Evolutionary conservation across 2,888 invertebrate species (phyloP).

Genomic region (Flexamia atlantica): DNA sequence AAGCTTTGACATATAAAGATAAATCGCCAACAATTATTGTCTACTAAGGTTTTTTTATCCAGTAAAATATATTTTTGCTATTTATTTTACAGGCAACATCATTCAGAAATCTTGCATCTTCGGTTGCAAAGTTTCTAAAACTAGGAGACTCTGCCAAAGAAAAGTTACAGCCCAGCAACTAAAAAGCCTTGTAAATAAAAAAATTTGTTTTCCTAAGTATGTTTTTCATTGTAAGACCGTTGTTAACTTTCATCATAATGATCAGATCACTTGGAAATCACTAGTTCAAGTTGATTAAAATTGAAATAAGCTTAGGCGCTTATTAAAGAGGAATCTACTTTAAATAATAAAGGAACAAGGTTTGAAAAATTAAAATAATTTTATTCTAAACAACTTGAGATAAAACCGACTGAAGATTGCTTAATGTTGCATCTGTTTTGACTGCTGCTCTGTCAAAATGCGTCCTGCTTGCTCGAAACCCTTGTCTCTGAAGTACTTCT

Average conservation of each 20-base stretch:
- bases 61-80: background rate
- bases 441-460: constrained; percentile 71
- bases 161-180: constrained; percentile 9
- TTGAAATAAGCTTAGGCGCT: too few relatives aligned
- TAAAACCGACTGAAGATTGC: constrained; percentile 37
- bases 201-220: too few relatives aligned
- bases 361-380: too few relatives aligned
- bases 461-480: constrained; percentile 71
- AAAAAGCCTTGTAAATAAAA: constrained; percentile 58
- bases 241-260: too few relatives aligned
- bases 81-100: constrained; percentile 46
- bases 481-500: constrained; percentile 67
- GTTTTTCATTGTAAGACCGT: too few relatives aligned
- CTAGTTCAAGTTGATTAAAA: too few relatives aligned
- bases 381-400: constrained; percentile 38
- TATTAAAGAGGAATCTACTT: too few relatives aligned
- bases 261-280: too few relatives aligned
- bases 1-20: too few relatives aligned
- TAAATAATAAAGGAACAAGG: too few relatives aligned
- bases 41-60: too few relatives aligned
- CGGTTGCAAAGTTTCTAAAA: constrained; percentile 36
- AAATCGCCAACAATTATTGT: too few relatives aligned
- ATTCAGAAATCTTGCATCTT: constrained; percentile 50
- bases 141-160: background rate
- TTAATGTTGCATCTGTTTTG: constrained; percentile 69